phyloP scores from a whole-genome alignment of 2,888 invertebrate species.

The Watsonalla cultraria region DNA sequence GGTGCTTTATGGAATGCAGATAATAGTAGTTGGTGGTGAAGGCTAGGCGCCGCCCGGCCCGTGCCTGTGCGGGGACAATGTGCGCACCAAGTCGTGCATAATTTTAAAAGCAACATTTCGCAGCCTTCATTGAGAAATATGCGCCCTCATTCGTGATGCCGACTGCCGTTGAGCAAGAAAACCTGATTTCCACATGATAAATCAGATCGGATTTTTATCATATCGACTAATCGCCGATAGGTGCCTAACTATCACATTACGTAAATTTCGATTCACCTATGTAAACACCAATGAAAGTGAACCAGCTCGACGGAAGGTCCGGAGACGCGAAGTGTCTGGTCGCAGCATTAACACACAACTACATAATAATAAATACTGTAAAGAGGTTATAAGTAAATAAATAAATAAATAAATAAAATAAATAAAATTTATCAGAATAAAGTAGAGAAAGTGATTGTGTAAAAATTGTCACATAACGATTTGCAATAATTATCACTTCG shows the following conservation, averaged over 20 bases:
- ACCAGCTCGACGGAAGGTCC: slow-evolving; percentile 40
- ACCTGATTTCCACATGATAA: slow-evolving; percentile 69
- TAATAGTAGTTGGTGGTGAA: neutral
- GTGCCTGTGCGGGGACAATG: slow-evolving; percentile 41
- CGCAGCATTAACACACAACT: slow-evolving; percentile 21
- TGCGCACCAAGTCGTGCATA: slow-evolving; percentile 67
- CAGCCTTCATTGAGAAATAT: slow-evolving; percentile 73
- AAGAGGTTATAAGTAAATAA: too few species aligned
- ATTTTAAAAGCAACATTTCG: slow-evolving; percentile 71
- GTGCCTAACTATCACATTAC: slow-evolving; percentile 31
- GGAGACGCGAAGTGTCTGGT: slow-evolving; percentile 13
- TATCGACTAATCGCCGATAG: slow-evolving; percentile 25
- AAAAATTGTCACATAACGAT: slow-evolving; percentile 24
- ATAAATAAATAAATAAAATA: too few species aligned
- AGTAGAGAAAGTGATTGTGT: slow-evolving; percentile 57
- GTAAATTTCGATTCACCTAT: slow-evolving; percentile 35
- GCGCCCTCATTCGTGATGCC: slow-evolving; percentile 73
- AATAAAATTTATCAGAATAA: slow-evolving; percentile 39
- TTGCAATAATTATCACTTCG: slow-evolving; percentile 21
- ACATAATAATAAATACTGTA: too few species aligned
- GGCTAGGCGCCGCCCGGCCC: slow-evolving; percentile 10
- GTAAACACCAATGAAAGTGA: slow-evolving; percentile 54
- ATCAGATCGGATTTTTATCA: slow-evolving; percentile 59
- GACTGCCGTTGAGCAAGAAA: slow-evolving; percentile 65
- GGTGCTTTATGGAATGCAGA: neutral